These are phyloP conservation scores for Monarcha castaneiventris DNA, from an alignment of 2,113 vertebrate genomes.

Conservation along the genomic window DNA sequence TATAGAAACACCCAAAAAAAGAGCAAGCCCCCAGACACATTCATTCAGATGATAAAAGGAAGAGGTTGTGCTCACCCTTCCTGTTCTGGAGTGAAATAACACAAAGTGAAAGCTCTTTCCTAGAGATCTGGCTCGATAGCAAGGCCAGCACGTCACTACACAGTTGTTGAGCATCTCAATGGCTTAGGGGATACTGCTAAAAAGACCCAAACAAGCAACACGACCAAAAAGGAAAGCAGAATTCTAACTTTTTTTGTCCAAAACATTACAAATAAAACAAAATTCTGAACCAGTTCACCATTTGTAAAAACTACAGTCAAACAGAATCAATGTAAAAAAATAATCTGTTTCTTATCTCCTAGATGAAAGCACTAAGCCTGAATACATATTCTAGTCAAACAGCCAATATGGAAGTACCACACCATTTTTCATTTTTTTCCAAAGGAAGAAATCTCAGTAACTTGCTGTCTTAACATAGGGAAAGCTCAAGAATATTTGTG, in stretches of 20 bases:
- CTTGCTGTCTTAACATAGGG: not conserved
- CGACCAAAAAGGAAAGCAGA: not conserved
- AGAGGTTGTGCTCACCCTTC: not conserved
- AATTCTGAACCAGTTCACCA: not conserved
- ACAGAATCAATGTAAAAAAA: not conserved
- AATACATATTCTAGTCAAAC: not conserved
- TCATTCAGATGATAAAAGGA: not conserved
- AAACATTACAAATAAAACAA: not conserved
- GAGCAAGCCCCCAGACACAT: not conserved
- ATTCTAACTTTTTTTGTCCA: not conserved
- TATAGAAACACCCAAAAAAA: not conserved
- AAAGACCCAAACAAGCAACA: not conserved
- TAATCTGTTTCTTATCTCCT: not conserved
- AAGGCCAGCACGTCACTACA: not conserved
- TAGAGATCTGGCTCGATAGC: not conserved
- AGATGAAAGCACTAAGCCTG: not conserved
- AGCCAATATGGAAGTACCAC: not conserved
- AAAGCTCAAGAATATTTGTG: not conserved
- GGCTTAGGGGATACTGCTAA: not conserved
- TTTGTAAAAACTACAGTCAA: not conserved
- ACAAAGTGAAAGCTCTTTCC: not conserved
- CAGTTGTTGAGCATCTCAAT: not conserved
- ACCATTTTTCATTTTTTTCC: not conserved
- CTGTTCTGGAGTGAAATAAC: not conserved
- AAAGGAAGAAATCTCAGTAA: not conserved